These are phyloP conservation scores for Petromus typicus DNA, from an alignment of 2,113 vertebrate genomes.

Conservation along the genomic window DNA sequence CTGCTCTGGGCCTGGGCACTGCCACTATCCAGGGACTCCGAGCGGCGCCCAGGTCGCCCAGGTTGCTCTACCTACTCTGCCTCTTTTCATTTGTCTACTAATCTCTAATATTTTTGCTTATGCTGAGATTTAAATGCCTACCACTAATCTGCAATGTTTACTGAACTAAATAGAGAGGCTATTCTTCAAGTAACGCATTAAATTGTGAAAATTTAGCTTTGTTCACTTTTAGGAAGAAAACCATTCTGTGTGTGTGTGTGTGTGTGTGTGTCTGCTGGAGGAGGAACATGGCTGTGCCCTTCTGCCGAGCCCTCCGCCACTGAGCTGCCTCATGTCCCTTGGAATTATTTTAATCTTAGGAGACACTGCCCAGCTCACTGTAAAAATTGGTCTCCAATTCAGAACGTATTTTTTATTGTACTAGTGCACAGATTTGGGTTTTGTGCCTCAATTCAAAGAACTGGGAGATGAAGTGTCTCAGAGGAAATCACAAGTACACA, in stretches of 20 bases:
- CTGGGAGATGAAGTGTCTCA: background rate
- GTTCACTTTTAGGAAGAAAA: background rate
- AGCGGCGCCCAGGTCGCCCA: background rate
- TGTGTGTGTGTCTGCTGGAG: background rate
- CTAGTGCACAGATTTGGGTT: slow-evolving; percentile 28
- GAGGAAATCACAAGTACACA: slow-evolving; percentile 75
- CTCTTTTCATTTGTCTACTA: background rate
- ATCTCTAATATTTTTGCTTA: background rate
- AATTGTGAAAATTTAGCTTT: background rate
- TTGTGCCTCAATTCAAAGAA: slow-evolving; percentile 21
- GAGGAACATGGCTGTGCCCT: too few relatives aligned
- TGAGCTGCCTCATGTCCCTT: background rate
- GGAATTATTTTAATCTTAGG: background rate
- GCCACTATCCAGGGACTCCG: background rate
- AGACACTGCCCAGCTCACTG: slow-evolving; percentile 37
- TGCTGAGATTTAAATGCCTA: background rate
- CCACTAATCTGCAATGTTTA: background rate
- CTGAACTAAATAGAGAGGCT: background rate
- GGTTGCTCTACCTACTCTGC: background rate
- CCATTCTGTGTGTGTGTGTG: background rate
- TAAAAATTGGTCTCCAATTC: slow-evolving; percentile 24
- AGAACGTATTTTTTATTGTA: slow-evolving; percentile 64
- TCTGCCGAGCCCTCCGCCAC: too few relatives aligned
- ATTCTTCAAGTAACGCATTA: background rate
- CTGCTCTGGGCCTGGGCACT: background rate